phyloP scores from a whole-genome alignment of 1,140 invertebrate species.

The Elymnias hypermnestra region DNA sequence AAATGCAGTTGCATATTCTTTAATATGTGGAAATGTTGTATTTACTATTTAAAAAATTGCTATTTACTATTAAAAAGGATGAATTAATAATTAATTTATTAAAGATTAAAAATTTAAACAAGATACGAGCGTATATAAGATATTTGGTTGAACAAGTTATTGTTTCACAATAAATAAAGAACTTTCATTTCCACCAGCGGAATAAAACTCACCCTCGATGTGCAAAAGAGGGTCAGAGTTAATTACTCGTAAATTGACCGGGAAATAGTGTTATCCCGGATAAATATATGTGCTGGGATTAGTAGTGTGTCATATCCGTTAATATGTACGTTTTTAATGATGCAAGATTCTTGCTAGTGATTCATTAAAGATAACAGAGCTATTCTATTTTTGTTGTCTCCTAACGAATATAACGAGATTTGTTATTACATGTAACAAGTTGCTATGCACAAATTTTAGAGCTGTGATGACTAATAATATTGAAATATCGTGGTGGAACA shows the following conservation, averaged over 20 bases:
- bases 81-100: too few species aligned
- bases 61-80: too few species aligned
- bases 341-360: conserved; percentile 6
- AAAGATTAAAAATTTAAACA: too few species aligned
- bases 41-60: too few species aligned
- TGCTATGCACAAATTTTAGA: too few species aligned
- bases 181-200: conserved; percentile 51
- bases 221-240: conserved; percentile 68
- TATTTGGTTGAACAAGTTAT: conserved; percentile 13
- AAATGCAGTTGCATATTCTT: too few species aligned
- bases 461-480: too few species aligned
- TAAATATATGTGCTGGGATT: conserved; percentile 54
- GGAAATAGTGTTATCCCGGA: conserved; percentile 57
- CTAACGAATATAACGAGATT: too few species aligned
- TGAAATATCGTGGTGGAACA: too few species aligned
- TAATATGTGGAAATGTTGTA: too few species aligned
- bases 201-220: conserved; percentile 67
- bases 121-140: too few species aligned
- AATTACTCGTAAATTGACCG: conserved; percentile 74
- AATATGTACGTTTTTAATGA: conserved; percentile 28
- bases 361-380: not conserved
- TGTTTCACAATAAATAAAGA: conserved; percentile 33
- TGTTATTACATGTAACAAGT: too few species aligned
- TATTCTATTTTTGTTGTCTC: not conserved
- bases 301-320: conserved; percentile 53